A percentile compares a stretch with the other conserved stretches of the same genome.
These are phyloP conservation scores for Alaudala cheleensis DNA, from an alignment of 2,113 vertebrate genomes.

Conservation along the genomic window DNA sequence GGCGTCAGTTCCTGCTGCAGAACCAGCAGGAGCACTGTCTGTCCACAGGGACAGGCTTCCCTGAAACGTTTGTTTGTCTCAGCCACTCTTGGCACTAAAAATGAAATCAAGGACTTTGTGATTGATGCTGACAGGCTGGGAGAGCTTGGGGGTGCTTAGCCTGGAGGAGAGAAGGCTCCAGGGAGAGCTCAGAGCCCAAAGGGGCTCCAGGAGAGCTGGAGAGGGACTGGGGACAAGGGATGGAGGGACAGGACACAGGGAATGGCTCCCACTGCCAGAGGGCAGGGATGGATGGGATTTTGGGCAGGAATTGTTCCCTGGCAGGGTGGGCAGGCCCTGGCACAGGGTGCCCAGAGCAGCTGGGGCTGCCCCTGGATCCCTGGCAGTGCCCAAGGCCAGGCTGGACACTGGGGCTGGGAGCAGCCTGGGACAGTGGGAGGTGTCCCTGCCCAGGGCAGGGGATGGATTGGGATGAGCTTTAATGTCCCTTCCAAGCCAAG, in stretches of 20 bases:
- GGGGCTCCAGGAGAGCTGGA: neutral
- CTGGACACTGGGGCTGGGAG: rapidly evolving
- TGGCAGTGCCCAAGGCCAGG: neutral
- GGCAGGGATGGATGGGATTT: rapidly evolving
- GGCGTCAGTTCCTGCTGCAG: neutral
- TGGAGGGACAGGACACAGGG: neutral
- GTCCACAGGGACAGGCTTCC: neutral
- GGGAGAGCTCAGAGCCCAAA: neutral
- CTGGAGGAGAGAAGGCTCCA: neutral
- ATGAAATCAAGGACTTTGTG: neutral
- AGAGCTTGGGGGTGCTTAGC: neutral
- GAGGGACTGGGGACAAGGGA: neutral
- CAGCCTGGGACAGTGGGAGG: rapidly evolving
- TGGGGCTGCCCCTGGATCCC: neutral
- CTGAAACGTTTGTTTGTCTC: neutral
- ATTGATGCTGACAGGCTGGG: neutral
- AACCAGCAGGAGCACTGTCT: neutral
- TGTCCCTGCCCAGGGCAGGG: neutral
- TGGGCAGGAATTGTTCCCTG: neutral
- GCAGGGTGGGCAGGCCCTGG: rapidly evolving
- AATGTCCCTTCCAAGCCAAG: neutral
- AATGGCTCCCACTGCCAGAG: neutral
- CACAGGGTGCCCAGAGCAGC: neutral
- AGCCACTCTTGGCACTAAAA: neutral
- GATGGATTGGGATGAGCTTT: rapidly evolving